Base-by-base conservation (phyloP, 2,113 vertebrate species). In the Parotia lawesii region DNA sequence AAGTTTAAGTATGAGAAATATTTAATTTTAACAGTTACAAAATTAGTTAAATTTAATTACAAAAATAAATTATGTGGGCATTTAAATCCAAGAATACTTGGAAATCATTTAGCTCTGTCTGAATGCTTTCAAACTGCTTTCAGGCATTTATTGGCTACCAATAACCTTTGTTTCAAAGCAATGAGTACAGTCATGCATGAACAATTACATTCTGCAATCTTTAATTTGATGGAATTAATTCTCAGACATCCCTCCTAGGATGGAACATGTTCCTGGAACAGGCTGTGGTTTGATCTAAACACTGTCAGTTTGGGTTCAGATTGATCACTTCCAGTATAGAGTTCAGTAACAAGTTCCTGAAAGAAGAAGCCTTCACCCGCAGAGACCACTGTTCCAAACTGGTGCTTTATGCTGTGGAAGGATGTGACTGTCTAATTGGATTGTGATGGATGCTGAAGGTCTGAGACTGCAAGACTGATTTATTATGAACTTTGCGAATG, bases 141-240 rank as follows among this genome's bases (percentile, higher is more conserved):
- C 24, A 87, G 42, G 22, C 29, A 73, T 82, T 85, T 94, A 81
- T 81, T 64, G 94, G 13, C 22, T 75, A 89, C 40, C 25, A 64
- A 47, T 70, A 81, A 12, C 61, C 45, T 89, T 78, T 4, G 4
- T 67, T 84, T 89, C 84, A 45, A 72, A 87, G 72, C 12, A 64
- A n/a, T 56, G 53, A 0, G 0, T 75, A 71, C 12, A 67, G 76
- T 72, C 89, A 80, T 60, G 56, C 48, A 72, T 65, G 65, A 94
- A 69, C 48, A 75, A 89, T 85, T 87, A 60, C 31, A 78, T 91
- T 35, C 77, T 82, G 38, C 20, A 61, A 40, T 17, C 44, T 77
- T 88, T 86, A 90, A 91, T 93, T 71, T 86, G 56, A 71, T 69
- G 48, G 47, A 77, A 92, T 95, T 93, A 84, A 90, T 94, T 95